Base-by-base conservation (phyloP, 2,888 invertebrate species). In the Geophilus truncorum region DNA sequence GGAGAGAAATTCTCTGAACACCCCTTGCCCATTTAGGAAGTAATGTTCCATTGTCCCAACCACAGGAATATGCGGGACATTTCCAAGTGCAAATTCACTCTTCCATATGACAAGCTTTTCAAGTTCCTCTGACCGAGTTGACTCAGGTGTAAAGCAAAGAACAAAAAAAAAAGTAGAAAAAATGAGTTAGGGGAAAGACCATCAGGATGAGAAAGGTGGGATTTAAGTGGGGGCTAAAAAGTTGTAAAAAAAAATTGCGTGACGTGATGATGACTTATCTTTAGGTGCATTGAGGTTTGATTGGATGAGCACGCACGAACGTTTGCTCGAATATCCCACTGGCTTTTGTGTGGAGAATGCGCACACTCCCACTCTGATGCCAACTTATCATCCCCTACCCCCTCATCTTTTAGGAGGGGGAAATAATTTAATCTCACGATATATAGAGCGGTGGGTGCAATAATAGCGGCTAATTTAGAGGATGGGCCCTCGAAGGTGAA, bases 191-290 rank as follows among this genome's bases (percentile, higher is more conserved):
- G 15, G 28, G 28, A 70, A 70, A 70, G 25, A 25, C 28, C 25
- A 70, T 28, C 25, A 28, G 2, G 70, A 28, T 70, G 70, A 70
- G 70, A 70, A 70, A 70, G 70, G 70, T 70, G 70, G 70, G 70
- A 70, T 70, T 25, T 70, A 70, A 70, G 70, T 70, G 70, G 70
- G 70, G 70, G 25, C 70, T 28, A n/a, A 70, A n/a, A 28, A 70
- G 51, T 21, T 51, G 18, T 51, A 70, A 70, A 70, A 70, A 70
- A 70, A 57, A 28, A 70, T 28, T 25, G 28, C 70, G 70, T 70
- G 70, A 70, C 70, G 28, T 70, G 70, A 70, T 70, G 70, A 70
- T 70, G 70, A 70, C 70, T 70, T 70, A 70, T 70, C 70, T 25
- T 1, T 9, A 15, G 70, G 28, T 25, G 70, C 70, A 70, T 70